These are phyloP conservation scores for Epizoanthus illoricatus DNA, from an alignment of 92 coral and sea anemone genomes.

Conservation along the genomic window DNA sequence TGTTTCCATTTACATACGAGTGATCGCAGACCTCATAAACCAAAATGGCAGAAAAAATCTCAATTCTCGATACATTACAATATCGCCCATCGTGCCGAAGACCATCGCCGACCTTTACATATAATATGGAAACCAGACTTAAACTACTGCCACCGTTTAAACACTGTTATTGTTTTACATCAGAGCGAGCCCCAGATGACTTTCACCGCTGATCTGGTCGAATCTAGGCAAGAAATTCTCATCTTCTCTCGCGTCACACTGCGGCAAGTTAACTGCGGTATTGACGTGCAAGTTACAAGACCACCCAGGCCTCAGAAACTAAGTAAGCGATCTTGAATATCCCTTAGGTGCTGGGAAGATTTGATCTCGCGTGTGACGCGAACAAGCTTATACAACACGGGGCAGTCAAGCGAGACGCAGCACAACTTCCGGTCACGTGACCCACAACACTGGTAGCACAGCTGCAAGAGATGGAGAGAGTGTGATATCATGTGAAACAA, in stretches of 20 bases:
- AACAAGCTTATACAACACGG: conserved; percentile 86
- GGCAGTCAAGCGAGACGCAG: conserved; percentile 94
- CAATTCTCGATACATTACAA: too few species aligned
- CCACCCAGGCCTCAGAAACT: conserved; percentile 4
- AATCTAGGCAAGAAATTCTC: neutral
- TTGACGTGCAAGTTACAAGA: neutral
- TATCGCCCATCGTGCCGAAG: too few species aligned
- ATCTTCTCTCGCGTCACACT: neutral
- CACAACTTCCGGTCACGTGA: conserved; percentile 79
- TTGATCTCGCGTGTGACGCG: conserved; percentile 75
- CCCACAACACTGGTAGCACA: conserved; percentile 90
- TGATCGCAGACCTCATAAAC: too few species aligned
- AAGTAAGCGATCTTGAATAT: conserved; percentile 46
- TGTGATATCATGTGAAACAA: neutral
- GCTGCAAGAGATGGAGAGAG: conserved; percentile 42
- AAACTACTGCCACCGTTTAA: too few species aligned
- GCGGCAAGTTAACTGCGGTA: neutral
- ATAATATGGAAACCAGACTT: too few species aligned
- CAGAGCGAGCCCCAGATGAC: neutral
- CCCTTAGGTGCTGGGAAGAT: conserved; percentile 59
- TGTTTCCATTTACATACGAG: too few species aligned
- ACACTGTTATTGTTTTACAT: neutral
- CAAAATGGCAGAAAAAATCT: too few species aligned
- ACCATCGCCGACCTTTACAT: too few species aligned
- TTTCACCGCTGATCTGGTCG: too few species aligned